Base-by-base conservation (phyloP, 2,888 invertebrate genomes). In the Choristoneura rosaceana region DNA sequence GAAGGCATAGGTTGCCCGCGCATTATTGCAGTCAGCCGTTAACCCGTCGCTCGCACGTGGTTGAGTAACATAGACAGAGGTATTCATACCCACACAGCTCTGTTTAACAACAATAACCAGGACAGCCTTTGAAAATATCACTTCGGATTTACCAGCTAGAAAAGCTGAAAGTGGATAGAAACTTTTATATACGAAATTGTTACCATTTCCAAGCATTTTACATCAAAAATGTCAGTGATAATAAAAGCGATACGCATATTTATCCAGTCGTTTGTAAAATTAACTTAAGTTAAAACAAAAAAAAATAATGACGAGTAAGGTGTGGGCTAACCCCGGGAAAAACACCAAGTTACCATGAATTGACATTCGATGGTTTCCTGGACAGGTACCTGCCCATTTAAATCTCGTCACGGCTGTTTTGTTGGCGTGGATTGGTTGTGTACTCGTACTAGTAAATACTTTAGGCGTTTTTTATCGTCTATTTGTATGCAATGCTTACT, bases 21-120 rank as follows among this genome's bases (percentile, higher is more conserved):
- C 80, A 75, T 76, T 81, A 85, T 82, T 79, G 87, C 89, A 90
- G 89, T 87, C 88, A 82, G 80, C 85, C 83, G 84, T 82, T 86
- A 85, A 83, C 83, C 84, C 75, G 81, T 63, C 76, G 73, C 76
- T 76, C 61, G 62, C 68, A 64, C 63, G 63, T 73, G 73, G 73
- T 73, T 73, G 63, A 47, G 73, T 62, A 73, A 73, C 71, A 41
- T 38, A 52, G 63, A 15, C 64, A 38, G 45, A 67, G 52, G 43
- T 60, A 3, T 60, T 66, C 61, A 4, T 12, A 43, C 43, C 43
- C 43, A 43, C 43, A 60, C 71, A 61, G 50, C 41, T 65, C 25
- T 14, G 33, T 45, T 34, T 12, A n/a, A 47, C 47, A 5, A n/a
- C n/a, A 41, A 17, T 64, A 25, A 33, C 12, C 25, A 33, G 58